A percentile compares a stretch with the other conserved stretches of the same genome.
Conservation (phyloP, 1,140 invertebrate genomes). For the Luehdorfia chinensis region DNA sequence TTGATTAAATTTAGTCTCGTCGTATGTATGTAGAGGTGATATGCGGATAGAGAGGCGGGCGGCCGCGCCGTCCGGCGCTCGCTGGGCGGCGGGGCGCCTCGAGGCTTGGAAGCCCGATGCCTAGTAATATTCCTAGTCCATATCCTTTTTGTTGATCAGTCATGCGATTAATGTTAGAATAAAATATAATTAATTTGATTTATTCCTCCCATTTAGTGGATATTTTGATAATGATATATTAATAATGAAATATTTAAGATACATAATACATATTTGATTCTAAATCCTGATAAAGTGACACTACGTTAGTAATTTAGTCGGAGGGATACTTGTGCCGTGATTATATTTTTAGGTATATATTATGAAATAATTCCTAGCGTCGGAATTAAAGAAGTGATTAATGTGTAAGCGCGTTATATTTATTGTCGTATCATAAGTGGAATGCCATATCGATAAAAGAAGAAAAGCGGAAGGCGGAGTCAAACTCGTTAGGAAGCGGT, state of each 20-base stretch:
- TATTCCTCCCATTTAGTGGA: conserved; percentile 77
- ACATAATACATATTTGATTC: conserved; percentile 78
- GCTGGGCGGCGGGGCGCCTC: conserved; percentile 25
- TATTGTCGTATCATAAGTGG: conserved; percentile 76
- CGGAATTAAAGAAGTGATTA: conserved; percentile 77
- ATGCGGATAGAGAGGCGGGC: conserved; percentile 48
- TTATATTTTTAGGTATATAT: conserved; percentile 78
- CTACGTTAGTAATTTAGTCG: conserved; percentile 76
- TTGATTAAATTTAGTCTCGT: conserved; percentile 61
- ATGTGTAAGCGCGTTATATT: conserved; percentile 77
- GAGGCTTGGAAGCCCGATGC: conserved; percentile 65
- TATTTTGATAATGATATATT: conserved; percentile 78
- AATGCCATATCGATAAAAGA: conserved; percentile 78
- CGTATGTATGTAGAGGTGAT: conserved; percentile 67
- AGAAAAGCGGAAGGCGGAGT: conserved; percentile 72
- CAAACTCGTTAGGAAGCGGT: conserved; percentile 63
- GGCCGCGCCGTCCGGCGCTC: conserved; percentile 6
- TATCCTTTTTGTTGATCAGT: conserved; percentile 77
- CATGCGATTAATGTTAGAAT: conserved; percentile 76
- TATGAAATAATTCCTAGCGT: conserved; percentile 77
- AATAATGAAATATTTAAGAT: conserved; percentile 78
- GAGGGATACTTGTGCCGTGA: conserved; percentile 77
- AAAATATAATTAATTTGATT: conserved; percentile 76
- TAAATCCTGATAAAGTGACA: conserved; percentile 77
- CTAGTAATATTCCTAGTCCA: conserved; percentile 76